A percentile compares a stretch with the other conserved stretches of the same genome.
Conservation (phyloP, 2,797 vertebrate species). For the Orestias chungarensis region DNA sequence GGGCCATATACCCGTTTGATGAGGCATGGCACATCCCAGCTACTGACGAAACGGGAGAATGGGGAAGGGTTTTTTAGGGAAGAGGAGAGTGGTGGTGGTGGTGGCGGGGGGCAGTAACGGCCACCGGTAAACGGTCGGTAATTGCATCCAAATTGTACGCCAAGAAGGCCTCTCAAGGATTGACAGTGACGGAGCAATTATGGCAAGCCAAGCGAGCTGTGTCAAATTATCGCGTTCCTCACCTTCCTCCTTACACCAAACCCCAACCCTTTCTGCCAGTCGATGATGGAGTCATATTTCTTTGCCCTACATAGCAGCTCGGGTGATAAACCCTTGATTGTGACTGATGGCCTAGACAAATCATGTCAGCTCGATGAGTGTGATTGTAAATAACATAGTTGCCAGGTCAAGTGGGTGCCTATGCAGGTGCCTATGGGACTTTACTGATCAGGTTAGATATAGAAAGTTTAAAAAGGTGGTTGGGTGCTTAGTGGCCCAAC, state of each 20-base stretch:
- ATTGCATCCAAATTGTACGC: conserved; percentile 99
- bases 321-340: conserved; percentile 92
- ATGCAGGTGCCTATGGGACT: conserved; percentile 39
- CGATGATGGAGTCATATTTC: conserved; percentile 92
- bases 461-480: conserved; percentile 27
- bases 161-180: conserved; percentile 85
- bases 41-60: conserved; percentile 65
- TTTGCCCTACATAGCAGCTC: conserved; percentile 84
- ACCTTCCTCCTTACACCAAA: conserved; percentile 46
- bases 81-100: conserved; percentile 80
- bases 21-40: conserved; percentile 89
- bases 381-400: conserved; percentile 91
- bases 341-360: conserved; percentile 92
- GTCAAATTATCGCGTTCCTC: conserved; percentile 94
- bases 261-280: conserved; percentile 58
- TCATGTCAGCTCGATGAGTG: conserved; percentile 86
- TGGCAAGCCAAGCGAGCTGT: conserved; percentile 99
- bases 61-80: conserved; percentile 32
- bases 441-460: conserved; percentile 18
- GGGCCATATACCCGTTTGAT: conserved; percentile 99
- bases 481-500: conserved; percentile 83
- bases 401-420: conserved; percentile 84
- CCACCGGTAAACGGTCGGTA: conserved; percentile 95
- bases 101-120: conserved; percentile 87
- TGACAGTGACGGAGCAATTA: conserved; percentile 99